phyloP scores from a whole-genome alignment of 2,797 vertebrate genomes.

The Gambusia yucatana region DNA sequence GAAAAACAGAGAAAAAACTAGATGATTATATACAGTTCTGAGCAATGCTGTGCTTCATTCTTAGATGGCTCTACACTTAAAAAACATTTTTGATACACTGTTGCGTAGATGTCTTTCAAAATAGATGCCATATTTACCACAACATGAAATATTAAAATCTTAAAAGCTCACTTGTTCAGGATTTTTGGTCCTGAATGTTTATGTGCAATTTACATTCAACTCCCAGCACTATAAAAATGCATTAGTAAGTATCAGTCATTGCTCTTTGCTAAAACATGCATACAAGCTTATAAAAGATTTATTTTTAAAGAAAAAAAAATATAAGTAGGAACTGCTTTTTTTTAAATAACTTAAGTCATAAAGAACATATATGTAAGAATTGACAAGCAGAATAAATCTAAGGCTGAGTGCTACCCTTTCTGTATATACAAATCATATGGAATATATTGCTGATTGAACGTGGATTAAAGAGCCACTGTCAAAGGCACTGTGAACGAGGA shows the following conservation, averaged over 20 bases:
- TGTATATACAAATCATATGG: conserved; percentile 32
- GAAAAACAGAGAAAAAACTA: conserved; percentile 6
- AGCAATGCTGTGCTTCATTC: not conserved
- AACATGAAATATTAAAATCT: conserved; percentile 4
- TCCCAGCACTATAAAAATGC: conserved; percentile 9
- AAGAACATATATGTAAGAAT: conserved; percentile 11
- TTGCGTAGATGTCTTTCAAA: not conserved
- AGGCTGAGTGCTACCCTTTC: not conserved
- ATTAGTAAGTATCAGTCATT: not conserved
- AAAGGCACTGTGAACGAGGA: conserved; percentile 48
- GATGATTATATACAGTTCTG: conserved; percentile 19
- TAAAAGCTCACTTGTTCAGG: not conserved
- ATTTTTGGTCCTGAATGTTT: conserved; percentile 4
- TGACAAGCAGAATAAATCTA: conserved; percentile 16
- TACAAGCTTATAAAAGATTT: conserved; percentile 4
- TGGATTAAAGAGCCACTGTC: conserved; percentile 12
- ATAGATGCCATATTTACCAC: conserved; percentile 4
- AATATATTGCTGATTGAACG: conserved; percentile 27
- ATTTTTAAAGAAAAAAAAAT: conserved; percentile 10
- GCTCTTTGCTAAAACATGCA: not conserved
- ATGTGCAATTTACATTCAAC: conserved; percentile 1
- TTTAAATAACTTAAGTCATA: conserved; percentile 26
- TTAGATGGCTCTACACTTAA: not conserved
- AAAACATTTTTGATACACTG: not conserved
- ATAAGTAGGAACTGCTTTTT: conserved; percentile 10